Evolutionary conservation across 2,888 invertebrate genomes (phyloP).

Genomic region (Stenolophus ochropezus): DNA sequence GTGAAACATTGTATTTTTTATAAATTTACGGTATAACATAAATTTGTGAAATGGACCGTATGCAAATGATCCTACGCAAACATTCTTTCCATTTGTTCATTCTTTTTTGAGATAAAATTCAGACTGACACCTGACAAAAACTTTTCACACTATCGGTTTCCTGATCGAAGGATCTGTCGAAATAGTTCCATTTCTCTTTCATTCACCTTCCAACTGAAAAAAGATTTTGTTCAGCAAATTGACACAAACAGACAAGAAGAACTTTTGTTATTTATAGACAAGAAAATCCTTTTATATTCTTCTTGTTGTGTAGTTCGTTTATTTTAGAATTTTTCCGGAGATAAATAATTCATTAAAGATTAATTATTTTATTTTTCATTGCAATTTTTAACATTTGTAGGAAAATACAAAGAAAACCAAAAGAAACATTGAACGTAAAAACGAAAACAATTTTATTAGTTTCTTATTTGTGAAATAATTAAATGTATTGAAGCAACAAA

Average conservation of each 20-base stretch:
- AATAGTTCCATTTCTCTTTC: background rate
- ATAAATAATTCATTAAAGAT: background rate
- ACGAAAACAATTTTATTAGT: too few species aligned
- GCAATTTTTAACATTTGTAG: too few species aligned
- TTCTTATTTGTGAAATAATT: too few species aligned
- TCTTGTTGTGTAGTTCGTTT: background rate
- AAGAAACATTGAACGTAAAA: too few species aligned
- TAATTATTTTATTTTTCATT: background rate
- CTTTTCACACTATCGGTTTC: constrained; percentile 4
- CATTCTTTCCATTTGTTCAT: background rate
- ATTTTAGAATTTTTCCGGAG: background rate
- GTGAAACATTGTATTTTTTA: background rate
- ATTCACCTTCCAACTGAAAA: background rate
- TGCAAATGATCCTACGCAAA: background rate
- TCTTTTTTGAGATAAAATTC: background rate
- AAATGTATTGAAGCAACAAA: too few species aligned
- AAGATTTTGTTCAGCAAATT: background rate
- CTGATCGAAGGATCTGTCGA: background rate
- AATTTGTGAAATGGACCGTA: background rate
- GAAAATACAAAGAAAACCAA: too few species aligned
- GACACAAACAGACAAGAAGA: background rate
- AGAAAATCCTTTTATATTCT: constrained; percentile 20
- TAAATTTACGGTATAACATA: background rate
- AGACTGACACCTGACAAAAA: constrained; percentile 17
- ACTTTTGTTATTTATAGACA: background rate